Evolutionary conservation across 2,888 invertebrate genomes (phyloP), one percentile per base, ranked within the genome.

Genomic region (Cistogaster globosa): DNA sequence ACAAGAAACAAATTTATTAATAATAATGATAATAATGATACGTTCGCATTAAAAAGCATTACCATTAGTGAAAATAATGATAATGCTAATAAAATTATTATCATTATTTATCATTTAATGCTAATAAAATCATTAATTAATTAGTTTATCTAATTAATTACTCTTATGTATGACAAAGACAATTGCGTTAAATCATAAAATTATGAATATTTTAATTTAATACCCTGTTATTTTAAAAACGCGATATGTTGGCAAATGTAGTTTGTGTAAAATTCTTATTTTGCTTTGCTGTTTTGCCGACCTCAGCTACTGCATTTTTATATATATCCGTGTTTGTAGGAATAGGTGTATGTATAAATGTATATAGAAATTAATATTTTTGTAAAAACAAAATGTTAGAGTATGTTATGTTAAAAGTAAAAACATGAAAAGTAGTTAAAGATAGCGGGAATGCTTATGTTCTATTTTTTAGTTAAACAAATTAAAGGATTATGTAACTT

Each of bases 281-380:
- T 48, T 69, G 58, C 69, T 69, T 71, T 51, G 32, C 57, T 36
- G 48, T 57, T 74, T 20, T 75, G 45, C 63, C 69, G 79, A 79
- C 79, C 83, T 79, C 74, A 84, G 83, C 32, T 65, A 75, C 83
- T 84, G 83, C 83, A n/a, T 11, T 45, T 11, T 42, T 32, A 42
- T 53, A n/a, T n/a, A 7, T 16, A 7, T 65, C 26, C 32, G 8
- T 38, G 45, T 51, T 16, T n/a, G 57, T n/a, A 65, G 20, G 38
- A 8, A n/a, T n/a, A n/a, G 9, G 11, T 65, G 38, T 45, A 4
- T 38, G 45, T 51, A 20, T n/a, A 65, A 14, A 65, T 32, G 38
- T 12, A 20, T 7, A 20, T 74, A 45, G 60, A 20, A 20, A 18
- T 53, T 68, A 18, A 48, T 63, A 45, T 76, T 75, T 63, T 45